Percentiles rank a stretch among this genome's conserved stretches.
phyloP scores from a whole-genome alignment of 1,140 invertebrate genomes.

The Pseudomyrmex concolor region DNA sequence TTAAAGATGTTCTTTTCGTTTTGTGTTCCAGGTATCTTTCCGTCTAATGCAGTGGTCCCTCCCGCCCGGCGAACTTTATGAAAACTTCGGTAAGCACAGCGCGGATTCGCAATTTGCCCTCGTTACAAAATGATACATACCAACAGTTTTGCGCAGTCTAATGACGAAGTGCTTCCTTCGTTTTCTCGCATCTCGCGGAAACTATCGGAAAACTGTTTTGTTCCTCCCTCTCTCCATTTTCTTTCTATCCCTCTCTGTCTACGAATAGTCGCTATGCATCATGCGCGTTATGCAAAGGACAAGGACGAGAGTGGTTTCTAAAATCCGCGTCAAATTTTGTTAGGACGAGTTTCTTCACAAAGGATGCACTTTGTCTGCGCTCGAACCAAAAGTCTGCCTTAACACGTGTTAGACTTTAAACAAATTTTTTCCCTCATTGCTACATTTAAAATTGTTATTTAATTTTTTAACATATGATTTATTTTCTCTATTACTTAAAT shows the following conservation, averaged over 20 bases:
- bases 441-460: too few species aligned
- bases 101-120: conserved; percentile 64
- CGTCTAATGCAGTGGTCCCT: conserved; percentile 58
- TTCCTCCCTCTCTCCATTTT: conserved; percentile 8
- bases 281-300: conserved; percentile 52
- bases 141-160: conserved; percentile 50
- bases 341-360: neutral
- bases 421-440: too few species aligned
- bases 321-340: conserved; percentile 15
- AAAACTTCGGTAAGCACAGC: conserved; percentile 63
- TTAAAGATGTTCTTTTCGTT: conserved; percentile 49
- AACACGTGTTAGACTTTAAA: neutral
- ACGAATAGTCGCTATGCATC: conserved; percentile 56
- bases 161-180: conserved; percentile 63
- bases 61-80: conserved; percentile 60
- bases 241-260: neutral
- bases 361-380: neutral
- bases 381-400: neutral
- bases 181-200: conserved; percentile 59
- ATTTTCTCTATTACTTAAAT: too few species aligned
- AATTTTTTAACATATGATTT: too few species aligned
- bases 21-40: conserved; percentile 61
- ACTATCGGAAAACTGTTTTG: conserved; percentile 71
- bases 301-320: conserved; percentile 42
- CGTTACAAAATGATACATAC: conserved; percentile 59